phyloP scores from a whole-genome alignment of 2,113 vertebrate species.

The Anhinga anhinga region DNA sequence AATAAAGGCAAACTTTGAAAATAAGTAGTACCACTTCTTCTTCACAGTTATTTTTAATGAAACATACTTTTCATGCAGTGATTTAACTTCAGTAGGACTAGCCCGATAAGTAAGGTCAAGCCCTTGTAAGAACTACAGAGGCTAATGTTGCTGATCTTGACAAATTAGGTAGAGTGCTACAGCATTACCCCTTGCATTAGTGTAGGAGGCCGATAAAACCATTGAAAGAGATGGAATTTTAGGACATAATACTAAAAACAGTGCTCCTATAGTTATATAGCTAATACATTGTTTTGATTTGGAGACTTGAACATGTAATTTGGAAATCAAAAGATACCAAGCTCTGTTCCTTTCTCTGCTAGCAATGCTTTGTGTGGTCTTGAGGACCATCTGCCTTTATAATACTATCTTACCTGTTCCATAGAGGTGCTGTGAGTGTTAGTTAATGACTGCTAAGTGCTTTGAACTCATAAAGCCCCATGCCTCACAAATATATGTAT shows the following conservation, averaged over 20 bases:
- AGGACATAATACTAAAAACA: not conserved
- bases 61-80: not conserved
- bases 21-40: not conserved
- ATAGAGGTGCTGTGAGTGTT: not conserved
- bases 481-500: not conserved
- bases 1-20: slow-evolving; percentile 26
- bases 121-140: not conserved
- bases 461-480: not conserved
- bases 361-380: not conserved
- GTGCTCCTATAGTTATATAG: not conserved
- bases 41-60: slow-evolving; percentile 14
- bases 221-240: not conserved
- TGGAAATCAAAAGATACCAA: not conserved
- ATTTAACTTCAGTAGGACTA: slow-evolving; percentile 25
- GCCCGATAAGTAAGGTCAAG: not conserved
- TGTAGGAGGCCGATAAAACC: not conserved
- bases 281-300: not conserved
- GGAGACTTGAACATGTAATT: not conserved
- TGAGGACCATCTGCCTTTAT: not conserved
- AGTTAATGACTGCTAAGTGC: not conserved
- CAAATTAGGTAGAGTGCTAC: not conserved
- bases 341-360: not conserved
- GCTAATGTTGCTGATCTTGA: not conserved
- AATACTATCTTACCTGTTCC: not conserved
- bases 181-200: not conserved